Evolutionary conservation across 1,140 invertebrate species (phyloP).

Genomic region (Cherax quadricarinatus): DNA sequence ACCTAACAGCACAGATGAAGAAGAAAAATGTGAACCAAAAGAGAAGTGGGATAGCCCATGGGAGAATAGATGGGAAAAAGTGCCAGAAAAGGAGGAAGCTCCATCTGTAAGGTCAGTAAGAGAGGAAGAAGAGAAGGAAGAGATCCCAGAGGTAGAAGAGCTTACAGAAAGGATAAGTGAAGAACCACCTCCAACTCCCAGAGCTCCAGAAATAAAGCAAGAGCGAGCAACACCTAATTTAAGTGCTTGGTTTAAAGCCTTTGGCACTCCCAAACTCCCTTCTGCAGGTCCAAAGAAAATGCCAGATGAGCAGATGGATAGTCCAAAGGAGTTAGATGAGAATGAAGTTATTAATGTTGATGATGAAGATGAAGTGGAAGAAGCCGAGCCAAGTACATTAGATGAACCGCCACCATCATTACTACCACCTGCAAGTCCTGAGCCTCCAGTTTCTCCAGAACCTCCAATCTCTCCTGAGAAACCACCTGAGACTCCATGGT

Average conservation of each 20-base stretch:
- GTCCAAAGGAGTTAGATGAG: conserved; percentile 67
- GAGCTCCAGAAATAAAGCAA: conserved; percentile 77
- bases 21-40: conserved; percentile 69
- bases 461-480: conserved; percentile 69
- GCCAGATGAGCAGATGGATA: conserved; percentile 72
- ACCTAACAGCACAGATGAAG: conserved; percentile 67
- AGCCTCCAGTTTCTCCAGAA: conserved; percentile 69
- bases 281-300: conserved; percentile 75
- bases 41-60: conserved; percentile 73
- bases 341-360: conserved; percentile 53
- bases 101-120: conserved; percentile 69
- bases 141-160: conserved; percentile 69
- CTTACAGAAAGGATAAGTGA: conserved; percentile 61
- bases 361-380: conserved; percentile 46
- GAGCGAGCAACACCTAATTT: conserved; percentile 88
- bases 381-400: conserved; percentile 33
- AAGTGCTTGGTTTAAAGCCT: conserved; percentile 93
- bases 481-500: conserved; percentile 73
- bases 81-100: conserved; percentile 66
- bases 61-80: conserved; percentile 69
- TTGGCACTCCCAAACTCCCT: conserved; percentile 85
- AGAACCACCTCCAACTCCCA: conserved; percentile 70
- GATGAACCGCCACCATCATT: conserved; percentile 57
- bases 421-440: conserved; percentile 57
- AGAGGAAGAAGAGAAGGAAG: conserved; percentile 77